A percentile compares a stretch with the other conserved stretches of the same genome.
Conservation (phyloP, 2,797 vertebrate genomes). For the Salmo trutta region DNA sequence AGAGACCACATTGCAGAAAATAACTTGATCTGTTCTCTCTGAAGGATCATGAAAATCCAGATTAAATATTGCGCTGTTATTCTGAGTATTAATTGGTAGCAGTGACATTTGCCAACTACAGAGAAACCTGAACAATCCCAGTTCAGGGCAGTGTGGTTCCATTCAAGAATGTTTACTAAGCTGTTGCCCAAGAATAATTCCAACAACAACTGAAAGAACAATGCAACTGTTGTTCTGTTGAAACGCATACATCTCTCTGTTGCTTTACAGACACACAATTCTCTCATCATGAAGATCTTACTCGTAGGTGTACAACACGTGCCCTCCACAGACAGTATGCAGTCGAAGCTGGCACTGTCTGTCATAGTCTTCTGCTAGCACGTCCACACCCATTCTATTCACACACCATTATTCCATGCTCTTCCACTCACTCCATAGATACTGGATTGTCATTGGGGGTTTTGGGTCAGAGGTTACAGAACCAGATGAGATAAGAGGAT, state of each 20-base stretch:
- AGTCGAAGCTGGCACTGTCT: not conserved
- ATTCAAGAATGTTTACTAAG: constrained; percentile 71
- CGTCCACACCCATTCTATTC: not conserved
- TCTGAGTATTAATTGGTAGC: constrained; percentile 52
- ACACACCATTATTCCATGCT: not conserved
- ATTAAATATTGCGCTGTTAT: constrained; percentile 57
- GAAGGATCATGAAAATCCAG: constrained; percentile 45
- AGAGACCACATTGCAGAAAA: constrained; percentile 39
- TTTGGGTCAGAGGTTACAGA: constrained; percentile 12
- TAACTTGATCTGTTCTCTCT: constrained; percentile 31
- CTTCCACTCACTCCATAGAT: not conserved
- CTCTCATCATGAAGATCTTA: constrained; percentile 40
- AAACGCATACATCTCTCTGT: constrained; percentile 61
- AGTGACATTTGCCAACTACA: constrained; percentile 44
- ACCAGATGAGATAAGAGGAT: constrained; percentile 29
- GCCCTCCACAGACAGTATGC: not conserved
- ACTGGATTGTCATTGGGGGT: constrained; percentile 15
- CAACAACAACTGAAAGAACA: constrained; percentile 69
- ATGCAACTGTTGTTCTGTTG: constrained; percentile 71
- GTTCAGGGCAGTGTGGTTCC: constrained; percentile 51
- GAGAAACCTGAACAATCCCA: constrained; percentile 36
- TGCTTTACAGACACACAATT: constrained; percentile 44
- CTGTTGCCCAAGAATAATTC: constrained; percentile 71
- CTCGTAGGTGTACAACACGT: constrained; percentile 5
- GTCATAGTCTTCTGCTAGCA: not conserved